Base-by-base conservation (phyloP, 2,888 invertebrate genomes). In the Ariolimax columbianus region DNA sequence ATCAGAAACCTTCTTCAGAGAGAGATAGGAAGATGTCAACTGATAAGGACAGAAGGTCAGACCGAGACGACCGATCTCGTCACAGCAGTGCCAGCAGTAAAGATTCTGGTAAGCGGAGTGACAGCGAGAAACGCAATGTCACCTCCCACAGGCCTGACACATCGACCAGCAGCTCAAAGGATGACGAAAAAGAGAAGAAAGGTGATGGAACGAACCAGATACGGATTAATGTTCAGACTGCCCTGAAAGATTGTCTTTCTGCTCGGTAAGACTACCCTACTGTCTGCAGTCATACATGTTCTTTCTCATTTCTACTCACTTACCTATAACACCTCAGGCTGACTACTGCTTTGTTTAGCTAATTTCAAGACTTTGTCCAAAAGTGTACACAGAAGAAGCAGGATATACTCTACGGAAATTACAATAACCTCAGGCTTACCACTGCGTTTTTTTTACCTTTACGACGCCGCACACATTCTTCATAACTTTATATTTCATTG, bases 161-260 rank as follows among this genome's bases (percentile, higher is more conserved):
- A 0, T 38, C 40, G 0, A 9, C 63, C 59, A 33, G 30, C 30
- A 30, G 66, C 26, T 72, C 72, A 4, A 43, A 26, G 23, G 47
- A 19, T n/a, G 17, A 30, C 33, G 40, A 30, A 11, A 84, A 83
- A 80, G 87, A 86, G 66, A 83, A 78, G 75, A 83, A 68, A 83
- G 85, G 82, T 84, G 90, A 90, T 63, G 91, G 91, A 0, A 91
- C 92, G 88, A 91, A 86, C 88, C 91, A 26, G 40, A 89, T 97
- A 77, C 95, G 98, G 81, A 95, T 97, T 3, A 98, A 97, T 93
- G 97, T 98, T 38, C 95, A 97, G 77, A 97, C 97, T 92, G 96
- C 97, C 0, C 94, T 98, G 66, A 90, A 93, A 70, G 94, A 94
- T 84, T 90, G 91, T 1, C 89, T 94, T 2, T 88, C 90, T 68